Percentiles rank a stretch among this genome's conserved stretches.
Evolutionary conservation across 2,113 vertebrate genomes (phyloP).

Genomic region (Toxotes jaculatrix): DNA sequence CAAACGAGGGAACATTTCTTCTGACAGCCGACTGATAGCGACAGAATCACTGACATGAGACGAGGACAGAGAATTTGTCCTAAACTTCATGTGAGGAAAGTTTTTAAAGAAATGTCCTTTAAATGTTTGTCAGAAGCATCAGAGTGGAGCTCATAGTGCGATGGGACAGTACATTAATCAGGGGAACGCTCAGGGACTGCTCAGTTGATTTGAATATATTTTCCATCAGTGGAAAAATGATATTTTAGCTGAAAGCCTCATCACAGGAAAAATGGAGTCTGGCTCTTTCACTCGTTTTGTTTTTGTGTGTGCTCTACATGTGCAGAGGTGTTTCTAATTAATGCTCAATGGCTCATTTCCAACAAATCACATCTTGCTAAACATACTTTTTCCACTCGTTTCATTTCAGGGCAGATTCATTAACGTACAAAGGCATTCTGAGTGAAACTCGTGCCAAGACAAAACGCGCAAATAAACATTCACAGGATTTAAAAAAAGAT

Average conservation of each 20-base stretch:
- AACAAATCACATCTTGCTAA: not conserved
- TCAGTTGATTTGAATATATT: constrained; percentile 32
- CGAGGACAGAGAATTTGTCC: constrained; percentile 12
- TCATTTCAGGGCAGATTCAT: not conserved
- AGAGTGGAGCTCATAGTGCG: not conserved
- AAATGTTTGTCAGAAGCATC: constrained; percentile 10
- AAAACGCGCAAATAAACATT: not conserved
- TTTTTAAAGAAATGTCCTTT: not conserved
- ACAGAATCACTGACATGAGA: constrained; percentile 36
- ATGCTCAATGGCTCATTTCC: not conserved
- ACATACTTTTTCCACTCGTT: not conserved
- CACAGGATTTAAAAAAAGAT: not conserved
- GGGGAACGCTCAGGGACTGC: not conserved
- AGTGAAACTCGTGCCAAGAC: no score
- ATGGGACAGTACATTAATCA: constrained; percentile 5
- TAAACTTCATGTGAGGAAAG: not conserved
- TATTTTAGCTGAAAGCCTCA: constrained; percentile 17
- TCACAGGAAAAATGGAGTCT: not conserved
- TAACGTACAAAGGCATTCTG: not conserved
- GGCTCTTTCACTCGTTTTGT: constrained; percentile 4
- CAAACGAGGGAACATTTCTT: constrained; percentile 29
- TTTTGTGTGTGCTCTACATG: not conserved
- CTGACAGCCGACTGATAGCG: constrained; percentile 43
- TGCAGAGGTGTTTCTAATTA: constrained; percentile 21
- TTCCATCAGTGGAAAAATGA: constrained; percentile 42